Percentiles rank a stretch among this genome's conserved stretches.
Evolutionary conservation across 2,797 vertebrate genomes (phyloP).

Genomic region (Chloroceryle amazona): DNA sequence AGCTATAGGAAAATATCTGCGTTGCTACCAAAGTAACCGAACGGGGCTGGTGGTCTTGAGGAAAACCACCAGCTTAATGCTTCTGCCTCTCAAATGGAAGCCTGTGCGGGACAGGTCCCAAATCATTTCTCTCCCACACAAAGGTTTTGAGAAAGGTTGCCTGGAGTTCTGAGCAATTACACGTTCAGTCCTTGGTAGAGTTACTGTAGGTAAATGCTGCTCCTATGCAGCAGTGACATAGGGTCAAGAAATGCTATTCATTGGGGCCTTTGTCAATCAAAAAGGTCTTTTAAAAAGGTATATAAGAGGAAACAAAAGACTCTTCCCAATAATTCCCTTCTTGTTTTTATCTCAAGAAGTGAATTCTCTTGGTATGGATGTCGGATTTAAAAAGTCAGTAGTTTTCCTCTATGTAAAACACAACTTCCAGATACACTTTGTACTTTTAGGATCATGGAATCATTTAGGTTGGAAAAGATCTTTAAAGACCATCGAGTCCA

Average conservation of each 20-base stretch:
- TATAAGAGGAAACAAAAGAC: accelerated
- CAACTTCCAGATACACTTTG: neutral
- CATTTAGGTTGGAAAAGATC: neutral
- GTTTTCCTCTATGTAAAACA: neutral
- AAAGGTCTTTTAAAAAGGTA: neutral
- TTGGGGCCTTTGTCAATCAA: neutral
- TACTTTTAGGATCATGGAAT: neutral
- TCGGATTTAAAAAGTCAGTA: neutral
- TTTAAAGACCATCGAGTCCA: neutral
- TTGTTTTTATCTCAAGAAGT: neutral
- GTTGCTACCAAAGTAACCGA: neutral
- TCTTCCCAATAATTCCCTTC: neutral
- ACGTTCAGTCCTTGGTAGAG: neutral
- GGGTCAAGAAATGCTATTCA: neutral
- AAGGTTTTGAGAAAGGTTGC: neutral
- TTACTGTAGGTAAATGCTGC: neutral
- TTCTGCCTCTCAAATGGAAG: neutral
- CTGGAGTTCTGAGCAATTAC: neutral
- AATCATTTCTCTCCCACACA: neutral
- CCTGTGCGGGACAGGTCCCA: neutral
- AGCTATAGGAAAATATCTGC: neutral
- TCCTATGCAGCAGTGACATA: neutral
- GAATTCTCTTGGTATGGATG: neutral
- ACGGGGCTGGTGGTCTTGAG: neutral
- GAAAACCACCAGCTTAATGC: neutral